Evolutionary conservation across 2,113 vertebrate species (phyloP).

Genomic region (Xiphias gladius): DNA sequence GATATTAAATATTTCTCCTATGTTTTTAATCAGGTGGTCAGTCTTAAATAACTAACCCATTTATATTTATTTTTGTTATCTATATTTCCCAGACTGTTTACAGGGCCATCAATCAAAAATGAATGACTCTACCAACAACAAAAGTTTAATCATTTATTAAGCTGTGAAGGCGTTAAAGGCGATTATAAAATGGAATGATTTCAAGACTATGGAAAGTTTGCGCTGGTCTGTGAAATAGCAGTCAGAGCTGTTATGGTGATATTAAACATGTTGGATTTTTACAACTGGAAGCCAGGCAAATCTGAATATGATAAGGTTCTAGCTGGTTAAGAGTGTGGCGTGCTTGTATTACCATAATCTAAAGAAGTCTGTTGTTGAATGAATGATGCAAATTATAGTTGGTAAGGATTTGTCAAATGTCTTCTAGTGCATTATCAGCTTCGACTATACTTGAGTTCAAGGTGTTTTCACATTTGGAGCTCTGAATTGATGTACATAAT

Average conservation of each 20-base stretch:
- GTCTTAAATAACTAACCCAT: background rate
- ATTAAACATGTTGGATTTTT: constrained; percentile 1
- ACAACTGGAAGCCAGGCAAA: constrained; percentile 10
- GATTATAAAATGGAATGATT: constrained; percentile 4
- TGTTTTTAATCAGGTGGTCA: constrained; percentile 24
- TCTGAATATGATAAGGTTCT: background rate
- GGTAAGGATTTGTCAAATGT: background rate
- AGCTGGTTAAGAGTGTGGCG: background rate
- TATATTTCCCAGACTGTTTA: background rate
- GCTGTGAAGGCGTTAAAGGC: background rate
- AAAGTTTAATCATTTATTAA: constrained; percentile 7
- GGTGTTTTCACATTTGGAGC: background rate
- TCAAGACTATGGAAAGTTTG: background rate
- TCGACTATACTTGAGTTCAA: background rate
- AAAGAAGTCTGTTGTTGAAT: background rate
- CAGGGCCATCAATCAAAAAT: constrained; percentile 11
- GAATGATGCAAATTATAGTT: background rate
- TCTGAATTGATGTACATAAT: background rate
- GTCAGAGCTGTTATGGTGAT: background rate
- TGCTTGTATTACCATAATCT: background rate
- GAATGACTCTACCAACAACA: constrained; percentile 17
- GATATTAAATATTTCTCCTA: constrained; percentile 38
- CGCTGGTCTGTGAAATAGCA: background rate
- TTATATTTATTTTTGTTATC: constrained; percentile 2
- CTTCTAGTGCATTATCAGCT: background rate